Base-by-base conservation (phyloP, 2,797 vertebrate genomes). In the Rhinoraja longicauda region DNA sequence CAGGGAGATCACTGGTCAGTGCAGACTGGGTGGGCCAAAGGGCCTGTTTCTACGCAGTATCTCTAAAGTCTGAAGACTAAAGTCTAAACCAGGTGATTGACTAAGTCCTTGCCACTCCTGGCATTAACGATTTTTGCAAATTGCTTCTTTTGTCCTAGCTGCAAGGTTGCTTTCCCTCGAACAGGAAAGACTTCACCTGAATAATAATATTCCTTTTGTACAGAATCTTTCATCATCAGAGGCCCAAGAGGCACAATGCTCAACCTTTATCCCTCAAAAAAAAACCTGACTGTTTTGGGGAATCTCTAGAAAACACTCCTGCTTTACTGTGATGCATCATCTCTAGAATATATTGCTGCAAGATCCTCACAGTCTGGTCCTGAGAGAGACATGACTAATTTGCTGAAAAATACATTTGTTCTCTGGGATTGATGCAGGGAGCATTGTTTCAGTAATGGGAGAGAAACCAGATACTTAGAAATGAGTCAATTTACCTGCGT, bases 181-280 rank as follows among this genome's bases (percentile, higher is more conserved):
- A 75, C 72, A 36, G 84, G 21, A 19, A 91, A 36, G 21, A 17
- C 67, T 73, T 53, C 32, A 17, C 72, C 36, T 73, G 39, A 92
- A 75, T 92, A 75, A 53, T 53, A 91, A 73, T 91, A 67, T 12
- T 53, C 21, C 39, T 21, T 73, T 53, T 19, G 19, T 53, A 8
- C 24, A 73, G 67, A 91, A 91, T 45, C 64, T 91, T 91, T 64
- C 67, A 91, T 53, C 90, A 91, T 53, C 73, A 24, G 90, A 19
- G 26, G 12, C 36, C 64, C 90, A 73, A 72, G 90, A 91, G n/a
- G 62, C 62, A 67, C 59, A 62, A 3, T 9, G 62, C 39, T 88
- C 59, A 32, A 67, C 84, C 32, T 64, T 59, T 64, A 64, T 17
- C 57, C 21, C 59, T 32, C 2, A n/a, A 19, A 13, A 0, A 53